Base-by-base conservation (phyloP, 1,140 invertebrate species). In the Lordiphosa clarofinis region DNA sequence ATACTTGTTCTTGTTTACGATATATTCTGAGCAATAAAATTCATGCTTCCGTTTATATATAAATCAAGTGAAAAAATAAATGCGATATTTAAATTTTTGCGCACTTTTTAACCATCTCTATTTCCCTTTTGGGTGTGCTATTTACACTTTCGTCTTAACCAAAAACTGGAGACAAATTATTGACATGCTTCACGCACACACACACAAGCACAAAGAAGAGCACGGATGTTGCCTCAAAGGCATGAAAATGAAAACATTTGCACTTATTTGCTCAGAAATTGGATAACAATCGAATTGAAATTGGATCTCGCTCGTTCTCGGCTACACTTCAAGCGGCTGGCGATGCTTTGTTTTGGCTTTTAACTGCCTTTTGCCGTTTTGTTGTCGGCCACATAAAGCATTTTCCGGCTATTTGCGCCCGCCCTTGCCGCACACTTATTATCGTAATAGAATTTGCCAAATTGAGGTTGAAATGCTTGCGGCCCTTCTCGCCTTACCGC, bases 401-500 rank as follows among this genome's bases (percentile, higher is more conserved):
- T 84, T 84, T 82, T 82, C 78, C 64, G 78, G 76, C 76, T 73
- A 82, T 81, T 82, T 81, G 64, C 61, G 24, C 24, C 13, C 43
- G 44, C 33, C 46, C 38, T 43, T 11, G 47, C 52, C 36, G 15
- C 49, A 46, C 78, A 65, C 73, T 78, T 84, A 82, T 82, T 82
- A 82, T 82, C 76, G 76, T 87, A 87, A 87, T 87, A 87, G 86
- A 87, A 87, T 87, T 87, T 86, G 79, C 73, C 86, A 86, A 87
- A 87, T 87, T 87, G 86, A 87, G 86, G 86, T 87, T 87, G 86
- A 87, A 87, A 87, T 87, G 58, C 78, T 72, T 73, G 65, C 53
- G 44, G 44, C 37, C 61, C 53, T 36, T 2, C 19, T 19, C 38
- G 19, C 3, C 28, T 15, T 24, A 1, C 21, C 24, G 12, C 9